Conservation (phyloP, 2,113 vertebrate genomes). For the Murina feae region DNA sequence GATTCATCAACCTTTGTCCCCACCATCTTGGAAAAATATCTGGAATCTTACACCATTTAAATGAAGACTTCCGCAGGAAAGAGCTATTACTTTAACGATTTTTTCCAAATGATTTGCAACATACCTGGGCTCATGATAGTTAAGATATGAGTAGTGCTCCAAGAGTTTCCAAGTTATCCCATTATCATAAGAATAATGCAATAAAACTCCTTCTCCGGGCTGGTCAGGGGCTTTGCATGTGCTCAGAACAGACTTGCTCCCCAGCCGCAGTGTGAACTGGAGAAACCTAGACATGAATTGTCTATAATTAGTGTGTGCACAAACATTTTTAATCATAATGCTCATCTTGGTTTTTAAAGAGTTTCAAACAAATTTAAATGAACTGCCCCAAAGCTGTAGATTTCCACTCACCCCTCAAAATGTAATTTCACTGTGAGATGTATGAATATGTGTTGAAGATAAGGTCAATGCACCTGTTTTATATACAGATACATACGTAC, state of each 20-base stretch:
- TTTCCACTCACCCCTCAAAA: neutral
- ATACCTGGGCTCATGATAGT: slow-evolving; percentile 97
- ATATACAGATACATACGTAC: neutral
- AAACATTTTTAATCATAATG: neutral
- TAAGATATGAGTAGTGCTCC: slow-evolving; percentile 94
- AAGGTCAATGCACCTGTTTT: neutral
- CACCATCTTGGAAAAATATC: neutral
- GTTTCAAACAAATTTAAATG: slow-evolving; percentile 60
- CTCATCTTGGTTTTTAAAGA: slow-evolving; percentile 54
- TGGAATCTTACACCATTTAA: neutral
- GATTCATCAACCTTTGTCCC: neutral
- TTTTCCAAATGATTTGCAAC: neutral
- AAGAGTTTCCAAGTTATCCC: slow-evolving; percentile 97
- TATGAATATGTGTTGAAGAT: slow-evolving; percentile 7
- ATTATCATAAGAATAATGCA: slow-evolving; percentile 97
- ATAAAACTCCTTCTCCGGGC: slow-evolving; percentile 93
- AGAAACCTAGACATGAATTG: slow-evolving; percentile 86
- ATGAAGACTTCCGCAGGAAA: neutral
- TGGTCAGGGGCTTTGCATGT: slow-evolving; percentile 95
- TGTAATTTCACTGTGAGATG: neutral
- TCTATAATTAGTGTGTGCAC: neutral
- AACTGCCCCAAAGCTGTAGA: slow-evolving; percentile 18
- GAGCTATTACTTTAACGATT: neutral
- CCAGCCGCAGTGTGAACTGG: slow-evolving; percentile 94
- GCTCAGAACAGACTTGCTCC: slow-evolving; percentile 94